phyloP scores from a whole-genome alignment of 1,140 invertebrate genomes.

The Drosophila pandora region DNA sequence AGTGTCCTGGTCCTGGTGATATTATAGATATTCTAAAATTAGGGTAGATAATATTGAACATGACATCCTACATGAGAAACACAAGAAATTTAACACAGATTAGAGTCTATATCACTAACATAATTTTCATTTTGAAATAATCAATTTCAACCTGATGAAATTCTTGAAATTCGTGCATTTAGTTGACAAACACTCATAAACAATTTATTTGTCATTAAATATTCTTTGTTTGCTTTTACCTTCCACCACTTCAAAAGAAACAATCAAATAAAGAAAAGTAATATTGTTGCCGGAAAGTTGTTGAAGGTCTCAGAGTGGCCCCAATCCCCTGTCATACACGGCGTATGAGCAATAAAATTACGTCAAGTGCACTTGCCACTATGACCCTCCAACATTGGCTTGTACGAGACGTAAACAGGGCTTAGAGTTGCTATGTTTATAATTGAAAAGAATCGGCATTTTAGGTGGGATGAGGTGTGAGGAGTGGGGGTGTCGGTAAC shows the following conservation, averaged over 20 bases:
- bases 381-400: conserved; percentile 33
- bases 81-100: too few relatives aligned
- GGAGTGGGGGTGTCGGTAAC: conserved; percentile 3
- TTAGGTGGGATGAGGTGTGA: conserved; percentile 9
- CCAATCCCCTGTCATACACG: conserved; percentile 23
- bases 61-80: too few relatives aligned
- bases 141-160: too few relatives aligned
- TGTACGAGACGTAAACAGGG: conserved; percentile 19
- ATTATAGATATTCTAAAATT: neutral
- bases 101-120: too few relatives aligned
- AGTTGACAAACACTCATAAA: neutral
- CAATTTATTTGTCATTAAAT: neutral
- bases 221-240: neutral
- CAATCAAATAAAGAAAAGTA: neutral
- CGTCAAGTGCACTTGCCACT: conserved; percentile 5
- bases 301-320: neutral
- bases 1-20: neutral
- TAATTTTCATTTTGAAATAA: too few relatives aligned
- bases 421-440: conserved; percentile 40
- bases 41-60: too few relatives aligned
- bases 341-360: conserved; percentile 64
- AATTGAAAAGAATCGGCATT: conserved; percentile 59
- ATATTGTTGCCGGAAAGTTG: neutral
- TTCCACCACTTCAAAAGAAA: conserved; percentile 1
- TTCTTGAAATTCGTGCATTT: neutral